Evolutionary conservation across 2,113 vertebrate species (phyloP).

Genomic region (Ochotona princeps): DNA sequence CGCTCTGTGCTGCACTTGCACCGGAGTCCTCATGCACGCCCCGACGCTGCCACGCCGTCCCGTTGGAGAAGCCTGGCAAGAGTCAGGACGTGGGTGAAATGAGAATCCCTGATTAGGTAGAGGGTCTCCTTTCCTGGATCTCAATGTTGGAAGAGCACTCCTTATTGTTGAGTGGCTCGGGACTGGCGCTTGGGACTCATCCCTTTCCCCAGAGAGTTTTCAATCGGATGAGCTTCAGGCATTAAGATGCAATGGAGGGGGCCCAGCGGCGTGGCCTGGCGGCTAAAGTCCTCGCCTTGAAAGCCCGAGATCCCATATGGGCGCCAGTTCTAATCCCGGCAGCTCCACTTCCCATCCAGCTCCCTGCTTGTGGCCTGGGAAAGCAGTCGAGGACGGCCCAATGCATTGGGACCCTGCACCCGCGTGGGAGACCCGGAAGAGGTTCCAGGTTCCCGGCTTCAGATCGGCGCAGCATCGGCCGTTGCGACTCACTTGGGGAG

Average conservation of each 20-base stretch:
- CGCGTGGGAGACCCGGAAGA: too few species aligned
- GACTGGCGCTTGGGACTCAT: conserved; percentile 30
- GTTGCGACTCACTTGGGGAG: too few species aligned
- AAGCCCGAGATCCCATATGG: too few species aligned
- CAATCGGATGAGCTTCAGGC: background rate
- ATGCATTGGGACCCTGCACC: too few species aligned
- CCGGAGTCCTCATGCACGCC: background rate
- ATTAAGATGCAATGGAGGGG: conserved; percentile 46
- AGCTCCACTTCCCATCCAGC: too few species aligned
- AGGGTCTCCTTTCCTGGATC: background rate
- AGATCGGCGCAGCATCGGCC: too few species aligned
- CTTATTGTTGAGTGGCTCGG: background rate
- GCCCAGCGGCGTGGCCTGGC: too few species aligned
- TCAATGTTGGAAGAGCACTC: background rate
- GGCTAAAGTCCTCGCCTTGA: too few species aligned
- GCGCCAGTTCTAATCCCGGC: too few species aligned
- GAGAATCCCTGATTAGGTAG: conserved; percentile 21
- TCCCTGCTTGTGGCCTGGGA: too few species aligned
- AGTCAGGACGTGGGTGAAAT: background rate
- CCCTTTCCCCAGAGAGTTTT: conserved; percentile 47
- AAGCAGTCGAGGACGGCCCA: too few species aligned
- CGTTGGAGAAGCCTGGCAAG: background rate
- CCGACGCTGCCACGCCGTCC: background rate
- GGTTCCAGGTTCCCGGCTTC: too few species aligned
- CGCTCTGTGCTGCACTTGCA: background rate